These are phyloP conservation scores for Hydrotaea diabolus DNA, from an alignment of 2,888 invertebrate genomes.

Conservation along the genomic window DNA sequence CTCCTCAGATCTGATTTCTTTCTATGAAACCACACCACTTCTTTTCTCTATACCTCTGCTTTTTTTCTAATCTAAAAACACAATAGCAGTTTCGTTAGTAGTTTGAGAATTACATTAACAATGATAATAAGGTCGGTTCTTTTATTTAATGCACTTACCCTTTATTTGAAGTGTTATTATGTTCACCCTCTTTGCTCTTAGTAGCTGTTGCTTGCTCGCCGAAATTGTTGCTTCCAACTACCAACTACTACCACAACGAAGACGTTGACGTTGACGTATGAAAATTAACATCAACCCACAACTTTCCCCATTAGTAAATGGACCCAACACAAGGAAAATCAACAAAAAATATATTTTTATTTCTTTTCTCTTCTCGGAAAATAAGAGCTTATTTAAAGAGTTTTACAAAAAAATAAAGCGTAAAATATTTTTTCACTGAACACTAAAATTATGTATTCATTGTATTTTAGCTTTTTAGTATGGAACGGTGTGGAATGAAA, in stretches of 20 bases:
- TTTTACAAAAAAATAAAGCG: too few species aligned
- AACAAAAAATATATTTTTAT: not conserved
- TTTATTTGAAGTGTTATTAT: not conserved
- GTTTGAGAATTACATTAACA: too few species aligned
- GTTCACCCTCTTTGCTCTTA: not conserved
- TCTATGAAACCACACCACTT: not conserved
- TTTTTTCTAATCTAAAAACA: not conserved
- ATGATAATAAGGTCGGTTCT: not conserved
- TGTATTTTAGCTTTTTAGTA: too few species aligned
- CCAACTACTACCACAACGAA: conserved; percentile 5
- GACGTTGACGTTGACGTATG: not conserved
- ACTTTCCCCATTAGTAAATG: conserved; percentile 27
- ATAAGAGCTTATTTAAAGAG: too few species aligned
- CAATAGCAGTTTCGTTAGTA: not conserved
- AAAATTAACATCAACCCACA: conserved; percentile 13
- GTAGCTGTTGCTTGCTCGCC: conserved; percentile 26
- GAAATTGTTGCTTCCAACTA: conserved; percentile 11
- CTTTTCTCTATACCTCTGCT: not conserved
- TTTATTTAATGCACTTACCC: conserved; percentile 13
- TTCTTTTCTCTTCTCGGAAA: not conserved
- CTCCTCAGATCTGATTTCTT: too few species aligned
- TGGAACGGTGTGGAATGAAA: too few species aligned
- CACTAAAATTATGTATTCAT: too few species aligned
- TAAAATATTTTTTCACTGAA: too few species aligned
- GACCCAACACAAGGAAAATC: conserved; percentile 10